These are phyloP conservation scores for Trichonephila clavipes DNA, from an alignment of 1,140 invertebrate species.

Conservation along the genomic window DNA sequence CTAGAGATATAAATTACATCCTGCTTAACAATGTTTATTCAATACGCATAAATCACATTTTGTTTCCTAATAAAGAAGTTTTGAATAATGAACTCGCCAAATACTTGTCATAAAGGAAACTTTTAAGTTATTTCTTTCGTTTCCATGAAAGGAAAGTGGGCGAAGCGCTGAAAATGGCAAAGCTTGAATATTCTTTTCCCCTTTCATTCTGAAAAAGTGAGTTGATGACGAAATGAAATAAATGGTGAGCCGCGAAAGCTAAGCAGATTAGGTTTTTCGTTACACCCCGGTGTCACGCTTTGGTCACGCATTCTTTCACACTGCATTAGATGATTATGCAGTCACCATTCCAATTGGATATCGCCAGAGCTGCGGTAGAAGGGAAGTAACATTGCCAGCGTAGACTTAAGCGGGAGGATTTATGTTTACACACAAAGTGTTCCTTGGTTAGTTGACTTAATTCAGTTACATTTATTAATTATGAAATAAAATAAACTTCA, in stretches of 20 bases:
- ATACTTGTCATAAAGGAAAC: neutral
- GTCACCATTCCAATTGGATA: neutral
- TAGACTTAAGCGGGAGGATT: too few relatives aligned
- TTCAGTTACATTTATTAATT: too few relatives aligned
- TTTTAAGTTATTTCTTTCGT: neutral
- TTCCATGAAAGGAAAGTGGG: neutral
- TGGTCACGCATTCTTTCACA: neutral
- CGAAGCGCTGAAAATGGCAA: neutral
- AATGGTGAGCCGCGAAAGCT: neutral
- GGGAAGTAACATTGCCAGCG: too few relatives aligned
- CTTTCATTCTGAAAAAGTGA: neutral
- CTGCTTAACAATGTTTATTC: too few relatives aligned
- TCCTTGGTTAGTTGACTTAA: too few relatives aligned
- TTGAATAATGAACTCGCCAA: neutral
- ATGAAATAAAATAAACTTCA: too few relatives aligned
- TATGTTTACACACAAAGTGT: too few relatives aligned
- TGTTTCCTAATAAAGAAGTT: too few relatives aligned
- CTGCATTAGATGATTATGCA: neutral
- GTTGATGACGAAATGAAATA: neutral
- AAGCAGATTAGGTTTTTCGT: neutral
- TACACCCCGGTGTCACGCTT: slow-evolving; percentile 16
- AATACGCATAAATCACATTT: too few relatives aligned
- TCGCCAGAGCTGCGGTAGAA: neutral
- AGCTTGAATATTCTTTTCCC: neutral
- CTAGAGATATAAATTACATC: too few relatives aligned